Conservation (phyloP, 2,113 vertebrate genomes). For the Thermophis baileyi region DNA sequence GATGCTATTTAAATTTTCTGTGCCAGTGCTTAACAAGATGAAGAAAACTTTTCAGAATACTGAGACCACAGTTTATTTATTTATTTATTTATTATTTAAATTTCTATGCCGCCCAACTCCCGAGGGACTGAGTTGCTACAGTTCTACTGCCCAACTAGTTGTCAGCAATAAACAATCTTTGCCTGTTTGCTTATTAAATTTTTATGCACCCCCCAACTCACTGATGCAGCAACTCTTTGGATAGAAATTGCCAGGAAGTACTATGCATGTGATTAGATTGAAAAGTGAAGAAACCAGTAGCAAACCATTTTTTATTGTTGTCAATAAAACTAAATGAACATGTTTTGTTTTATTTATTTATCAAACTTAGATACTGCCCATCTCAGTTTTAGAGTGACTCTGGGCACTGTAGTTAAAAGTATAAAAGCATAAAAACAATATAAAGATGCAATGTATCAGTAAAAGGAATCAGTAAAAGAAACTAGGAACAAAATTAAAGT, state of each 20-base stretch:
- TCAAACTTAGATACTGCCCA: background rate
- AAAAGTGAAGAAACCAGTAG: background rate
- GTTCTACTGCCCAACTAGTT: too few species aligned
- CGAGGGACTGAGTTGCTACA: too few species aligned
- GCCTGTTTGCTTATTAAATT: background rate
- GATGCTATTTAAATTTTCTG: background rate
- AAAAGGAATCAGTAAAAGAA: background rate
- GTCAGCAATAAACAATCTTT: background rate
- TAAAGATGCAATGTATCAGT: background rate
- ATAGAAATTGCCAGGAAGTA: background rate
- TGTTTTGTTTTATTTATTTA: background rate
- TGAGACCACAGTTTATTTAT: background rate
- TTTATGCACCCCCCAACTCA: background rate
- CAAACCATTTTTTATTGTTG: background rate
- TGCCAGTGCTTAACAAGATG: background rate
- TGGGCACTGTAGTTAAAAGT: background rate
- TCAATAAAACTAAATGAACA: background rate
- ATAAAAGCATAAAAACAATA: background rate
- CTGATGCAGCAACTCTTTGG: background rate
- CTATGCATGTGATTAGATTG: background rate
- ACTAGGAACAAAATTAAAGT: background rate
- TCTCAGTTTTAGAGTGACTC: background rate
- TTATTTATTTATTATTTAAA: too few species aligned
- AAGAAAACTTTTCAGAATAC: background rate
- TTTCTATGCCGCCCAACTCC: too few species aligned